Evolutionary conservation across 2,797 vertebrate species (phyloP), one percentile per base, ranked within the genome.

Genomic region (Numenius phaeopus): DNA sequence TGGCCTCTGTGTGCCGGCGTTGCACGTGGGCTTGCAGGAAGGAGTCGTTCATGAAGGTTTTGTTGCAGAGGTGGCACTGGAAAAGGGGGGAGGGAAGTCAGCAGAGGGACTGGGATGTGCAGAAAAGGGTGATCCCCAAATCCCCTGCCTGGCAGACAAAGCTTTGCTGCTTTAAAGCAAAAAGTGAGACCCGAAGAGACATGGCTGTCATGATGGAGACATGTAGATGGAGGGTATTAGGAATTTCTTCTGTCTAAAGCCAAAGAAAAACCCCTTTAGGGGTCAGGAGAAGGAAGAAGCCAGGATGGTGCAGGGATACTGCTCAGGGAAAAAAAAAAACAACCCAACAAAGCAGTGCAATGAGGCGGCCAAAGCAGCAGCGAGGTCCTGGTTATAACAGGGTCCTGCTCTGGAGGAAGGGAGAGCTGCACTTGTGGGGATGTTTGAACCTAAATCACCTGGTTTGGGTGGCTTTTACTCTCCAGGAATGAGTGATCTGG

Each of bases 51-150:
- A 98, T 78, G 90, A 98, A 99, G 13, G 96, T 95, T 97, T 98
- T 99, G 65, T 98, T 97, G 89, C 98, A 99, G 46, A 98, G 90
- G 57, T 98, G 98, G 94, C 98, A 98, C 98, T 99, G 84, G 42
- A 85, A 30, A 61, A 12, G 54, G 70, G 20, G 24, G 32, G 29
- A 39, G 29, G 24, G 34, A 39, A 23, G 27, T 69, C 62, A 87
- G 34, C 1, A 11, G 22, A 66, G 44, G 20, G 54, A 14, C 10
- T 37, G 32, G 21, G 32, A 11, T 46, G 27, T 46, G 46, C 39
- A 59, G 64, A 39, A n/a, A 78, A 10, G 27, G 26, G 27, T 7
- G 12, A 9, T 70, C 14, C 20, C 39, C 20, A 1, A 2, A 7
- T 16, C 39, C 49, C 44, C 46, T 8, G 21, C n/a, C 9, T 17